Conservation (phyloP, 2,797 vertebrate species). For the Girardinus metallicus region DNA sequence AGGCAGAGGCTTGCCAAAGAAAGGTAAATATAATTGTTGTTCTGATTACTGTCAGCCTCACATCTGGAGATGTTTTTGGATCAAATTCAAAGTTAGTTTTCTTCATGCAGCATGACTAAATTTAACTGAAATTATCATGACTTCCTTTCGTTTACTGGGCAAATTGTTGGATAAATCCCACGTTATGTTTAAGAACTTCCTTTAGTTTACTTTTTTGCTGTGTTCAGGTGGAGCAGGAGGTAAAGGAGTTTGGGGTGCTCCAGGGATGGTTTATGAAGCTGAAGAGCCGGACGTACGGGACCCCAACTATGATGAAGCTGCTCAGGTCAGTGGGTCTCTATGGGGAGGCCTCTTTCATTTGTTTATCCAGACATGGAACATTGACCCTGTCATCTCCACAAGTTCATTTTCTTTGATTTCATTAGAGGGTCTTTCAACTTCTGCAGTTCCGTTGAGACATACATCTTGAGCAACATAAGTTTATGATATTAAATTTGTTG, state of each 20-base stretch:
- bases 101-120: too few relatives aligned
- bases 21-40: slow-evolving; percentile 74
- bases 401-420: not conserved
- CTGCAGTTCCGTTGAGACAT: not conserved
- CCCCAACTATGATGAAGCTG: slow-evolving; percentile 88
- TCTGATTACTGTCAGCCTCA: not conserved
- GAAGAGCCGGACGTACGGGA: slow-evolving; percentile 87
- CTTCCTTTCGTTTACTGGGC: not conserved
- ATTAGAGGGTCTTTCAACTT: not conserved
- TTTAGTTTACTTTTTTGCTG: not conserved
- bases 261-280: slow-evolving; percentile 88
- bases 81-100: not conserved
- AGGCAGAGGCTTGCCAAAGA: slow-evolving; percentile 89
- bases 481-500: not conserved
- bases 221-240: slow-evolving; percentile 87
- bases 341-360: not conserved
- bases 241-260: slow-evolving; percentile 91
- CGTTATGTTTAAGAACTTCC: not conserved
- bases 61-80: too few relatives aligned
- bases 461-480: not conserved
- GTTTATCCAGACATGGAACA: not conserved
- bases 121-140: not conserved
- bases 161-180: not conserved
- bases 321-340: slow-evolving; percentile 76
- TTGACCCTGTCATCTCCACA: not conserved